Percentiles rank a stretch among this genome's conserved stretches.
Conservation (phyloP, 2,888 invertebrate species). For the Ophioninae sp. region DNA sequence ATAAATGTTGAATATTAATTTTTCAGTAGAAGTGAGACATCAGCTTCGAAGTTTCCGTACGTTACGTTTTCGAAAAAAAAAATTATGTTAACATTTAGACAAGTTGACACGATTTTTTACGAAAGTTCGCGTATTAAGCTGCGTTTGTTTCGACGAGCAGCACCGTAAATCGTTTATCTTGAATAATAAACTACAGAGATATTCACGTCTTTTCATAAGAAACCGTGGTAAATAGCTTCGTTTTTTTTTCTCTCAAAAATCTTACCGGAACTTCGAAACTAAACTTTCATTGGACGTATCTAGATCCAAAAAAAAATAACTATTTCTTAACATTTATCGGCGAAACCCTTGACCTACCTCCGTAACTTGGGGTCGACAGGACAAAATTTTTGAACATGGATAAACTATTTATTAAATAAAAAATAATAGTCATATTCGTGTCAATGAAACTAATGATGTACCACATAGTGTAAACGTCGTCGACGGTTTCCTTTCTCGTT, state of each 20-base stretch:
- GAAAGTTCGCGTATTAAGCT: too few species aligned
- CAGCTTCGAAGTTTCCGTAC: too few species aligned
- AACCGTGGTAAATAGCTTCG: not conserved
- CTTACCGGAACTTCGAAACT: not conserved
- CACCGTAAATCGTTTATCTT: too few species aligned
- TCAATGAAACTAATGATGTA: slow-evolving; percentile 11
- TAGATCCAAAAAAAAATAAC: not conserved
- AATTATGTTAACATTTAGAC: too few species aligned
- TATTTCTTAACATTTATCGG: not conserved
- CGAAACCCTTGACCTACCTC: not conserved
- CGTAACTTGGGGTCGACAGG: slow-evolving; percentile 3
- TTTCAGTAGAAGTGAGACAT: too few species aligned
- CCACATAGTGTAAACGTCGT: not conserved
- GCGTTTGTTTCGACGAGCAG: too few species aligned
- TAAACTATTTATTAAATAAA: not conserved
- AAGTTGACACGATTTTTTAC: too few species aligned
- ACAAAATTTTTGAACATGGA: slow-evolving; percentile 12
- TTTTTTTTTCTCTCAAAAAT: not conserved
- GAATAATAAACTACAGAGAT: too few species aligned
- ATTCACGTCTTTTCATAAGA: not conserved
- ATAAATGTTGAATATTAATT: not conserved
- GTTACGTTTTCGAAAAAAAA: too few species aligned
- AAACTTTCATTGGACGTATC: too few species aligned
- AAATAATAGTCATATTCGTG: slow-evolving; percentile 6
- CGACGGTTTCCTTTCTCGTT: slow-evolving; percentile 20